Base-by-base conservation (phyloP, 2,888 invertebrate genomes). In the Dasysyrphus albostriatus region DNA sequence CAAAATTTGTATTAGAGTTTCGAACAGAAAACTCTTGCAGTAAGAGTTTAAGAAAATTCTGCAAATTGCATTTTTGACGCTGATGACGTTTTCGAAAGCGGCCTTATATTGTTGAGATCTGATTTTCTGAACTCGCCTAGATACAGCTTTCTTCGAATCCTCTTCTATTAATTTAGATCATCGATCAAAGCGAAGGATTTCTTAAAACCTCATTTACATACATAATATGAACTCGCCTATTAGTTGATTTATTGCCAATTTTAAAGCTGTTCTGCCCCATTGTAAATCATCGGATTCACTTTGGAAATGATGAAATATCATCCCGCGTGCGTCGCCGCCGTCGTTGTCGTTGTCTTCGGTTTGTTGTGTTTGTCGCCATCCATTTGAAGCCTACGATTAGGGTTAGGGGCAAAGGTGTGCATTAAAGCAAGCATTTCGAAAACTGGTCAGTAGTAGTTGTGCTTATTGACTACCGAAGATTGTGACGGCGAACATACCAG, bases 271-370 rank as follows among this genome's bases (percentile, higher is more conserved):
- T 61, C 14, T 61, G 61, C 2, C 14, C 61, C 39, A 61, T 61
- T 37, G 58, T 58, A 58, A 32, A 54, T 29, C 42, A n/a, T 12
- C 32, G 12, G 67, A 12, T 49, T 54, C 10, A 32, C 24, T 51
- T 59, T 44, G n/a, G 19, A 39, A 79, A 58, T 84, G 70, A 76
- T 70, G 76, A 80, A 81, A 84, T 84, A 67, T 76, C 49, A 14
- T 5, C 32, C n/a, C 14, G 5, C 39, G 9, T 12, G 5, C 39
- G 5, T 16, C 14, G 3, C n/a, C 37, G 9, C 10, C 14, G 58
- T 10, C 42, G 7, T 3, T 3, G 19, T n/a, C n/a, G n/a, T n/a
- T n/a, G 9, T 10, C 19, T n/a, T 16, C 9, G 16, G 47, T 9
- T 16, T 12, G 7, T 29, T 29, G n/a, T 54, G 12, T 12, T 59